Percentiles rank a stretch among this genome's conserved stretches.
These are phyloP conservation scores for Noctuana brunneofusca DNA, from an alignment of 2,888 invertebrate genomes.

Conservation along the genomic window DNA sequence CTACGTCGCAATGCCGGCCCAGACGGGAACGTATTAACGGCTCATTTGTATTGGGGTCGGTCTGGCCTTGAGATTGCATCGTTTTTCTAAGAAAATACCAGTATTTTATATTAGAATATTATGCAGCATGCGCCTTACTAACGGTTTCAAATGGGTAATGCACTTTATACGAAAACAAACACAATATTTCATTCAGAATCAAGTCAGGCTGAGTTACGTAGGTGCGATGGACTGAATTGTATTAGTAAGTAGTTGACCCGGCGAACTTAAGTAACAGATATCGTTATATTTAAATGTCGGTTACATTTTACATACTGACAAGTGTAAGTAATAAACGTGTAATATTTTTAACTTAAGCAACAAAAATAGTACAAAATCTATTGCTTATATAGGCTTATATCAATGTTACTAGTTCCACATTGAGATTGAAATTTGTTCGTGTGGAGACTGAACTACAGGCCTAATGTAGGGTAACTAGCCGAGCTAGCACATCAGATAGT, in stretches of 20 bases:
- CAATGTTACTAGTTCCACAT: slow-evolving; percentile 1
- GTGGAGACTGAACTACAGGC: background rate
- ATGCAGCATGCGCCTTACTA: background rate
- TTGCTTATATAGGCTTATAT: slow-evolving; percentile 6
- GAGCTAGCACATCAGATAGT: slow-evolving; percentile 13
- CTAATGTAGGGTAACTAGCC: slow-evolving; percentile 9
- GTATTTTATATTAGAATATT: slow-evolving; percentile 6
- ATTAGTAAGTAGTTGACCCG: background rate
- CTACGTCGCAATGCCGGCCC: background rate
- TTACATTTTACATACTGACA: background rate
- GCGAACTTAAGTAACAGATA: background rate
- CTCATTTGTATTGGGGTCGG: slow-evolving; percentile 4
- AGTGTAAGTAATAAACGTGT: background rate
- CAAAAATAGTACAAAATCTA: background rate
- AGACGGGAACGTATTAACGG: background rate
- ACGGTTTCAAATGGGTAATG: slow-evolving; percentile 7
- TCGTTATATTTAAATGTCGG: background rate
- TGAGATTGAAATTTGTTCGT: slow-evolving; percentile 6
- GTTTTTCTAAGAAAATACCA: slow-evolving; percentile 3
- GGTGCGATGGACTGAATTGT: slow-evolving; percentile 5
- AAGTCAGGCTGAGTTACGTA: slow-evolving; percentile 4
- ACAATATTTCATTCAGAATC: background rate
- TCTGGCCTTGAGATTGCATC: background rate
- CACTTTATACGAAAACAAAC: slow-evolving; percentile 4
- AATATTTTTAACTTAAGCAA: background rate